phyloP scores from a whole-genome alignment of 2,888 invertebrate species.

The Chelonus formosanus region DNA sequence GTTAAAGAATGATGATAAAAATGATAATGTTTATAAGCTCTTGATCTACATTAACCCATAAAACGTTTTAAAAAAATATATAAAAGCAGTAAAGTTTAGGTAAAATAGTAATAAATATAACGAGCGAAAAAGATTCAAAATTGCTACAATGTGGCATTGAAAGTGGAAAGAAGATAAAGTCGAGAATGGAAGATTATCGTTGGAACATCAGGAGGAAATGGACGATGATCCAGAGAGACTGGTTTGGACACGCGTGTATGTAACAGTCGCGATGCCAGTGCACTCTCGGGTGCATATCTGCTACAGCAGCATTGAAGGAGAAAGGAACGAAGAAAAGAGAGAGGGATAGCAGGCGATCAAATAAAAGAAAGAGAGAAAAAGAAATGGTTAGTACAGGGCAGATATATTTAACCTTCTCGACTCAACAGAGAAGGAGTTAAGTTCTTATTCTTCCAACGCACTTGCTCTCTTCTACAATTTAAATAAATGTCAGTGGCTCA shows the following conservation, averaged over 20 bases:
- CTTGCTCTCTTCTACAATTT: constrained; percentile 53
- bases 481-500: constrained; percentile 54
- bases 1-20: too few species aligned
- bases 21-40: too few species aligned
- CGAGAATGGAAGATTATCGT: constrained; percentile 14
- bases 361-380: constrained; percentile 23
- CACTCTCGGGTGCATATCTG: constrained; percentile 25
- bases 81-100: too few species aligned
- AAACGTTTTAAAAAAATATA: too few species aligned
- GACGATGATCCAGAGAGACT: constrained; percentile 14
- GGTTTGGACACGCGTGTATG: constrained; percentile 21
- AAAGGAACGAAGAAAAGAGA: constrained; percentile 30
- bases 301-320: constrained; percentile 13
- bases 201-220: constrained; percentile 11
- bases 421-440: constrained; percentile 25
- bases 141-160: neutral
- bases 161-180: constrained; percentile 6
- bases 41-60: too few species aligned
- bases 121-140: too few species aligned
- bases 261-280: constrained; percentile 20
- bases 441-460: constrained; percentile 34
- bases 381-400: constrained; percentile 39
- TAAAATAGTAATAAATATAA: too few species aligned
- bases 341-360: constrained; percentile 21
- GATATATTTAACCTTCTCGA: constrained; percentile 44